phyloP scores from a whole-genome alignment of 2,888 invertebrate genomes.

The Bimastos eiseni region DNA sequence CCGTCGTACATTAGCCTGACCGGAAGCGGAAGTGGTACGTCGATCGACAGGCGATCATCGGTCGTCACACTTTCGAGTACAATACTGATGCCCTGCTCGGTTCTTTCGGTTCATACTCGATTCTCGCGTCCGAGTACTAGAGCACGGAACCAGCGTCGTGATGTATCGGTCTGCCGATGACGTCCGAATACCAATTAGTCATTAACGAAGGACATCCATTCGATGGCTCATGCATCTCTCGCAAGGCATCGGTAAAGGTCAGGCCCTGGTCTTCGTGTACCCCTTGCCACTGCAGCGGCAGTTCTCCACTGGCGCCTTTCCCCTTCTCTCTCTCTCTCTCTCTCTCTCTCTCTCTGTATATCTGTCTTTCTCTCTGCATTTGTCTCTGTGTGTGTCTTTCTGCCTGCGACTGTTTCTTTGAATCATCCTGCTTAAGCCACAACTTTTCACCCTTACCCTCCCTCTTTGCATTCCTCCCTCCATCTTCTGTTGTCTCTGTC shows the following conservation, averaged over 20 bases:
- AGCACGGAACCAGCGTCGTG: conserved; percentile 17
- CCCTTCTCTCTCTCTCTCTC: too few relatives aligned
- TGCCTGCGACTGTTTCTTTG: not conserved
- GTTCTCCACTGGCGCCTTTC: too few relatives aligned
- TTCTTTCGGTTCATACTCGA: not conserved
- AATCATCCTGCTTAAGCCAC: not conserved
- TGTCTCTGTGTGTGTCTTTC: too few relatives aligned
- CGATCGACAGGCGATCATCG: not conserved
- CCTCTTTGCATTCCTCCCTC: not conserved
- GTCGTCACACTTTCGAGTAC: not conserved
- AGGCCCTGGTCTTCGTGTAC: too few relatives aligned
- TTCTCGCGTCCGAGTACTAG: not conserved
- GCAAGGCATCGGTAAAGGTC: not conserved
- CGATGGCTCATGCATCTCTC: not conserved
- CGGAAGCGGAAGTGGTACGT: conserved; percentile 10
- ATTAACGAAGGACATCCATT: not conserved
- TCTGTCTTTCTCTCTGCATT: too few relatives aligned
- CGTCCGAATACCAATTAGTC: conserved; percentile 20
- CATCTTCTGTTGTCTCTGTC: not conserved
- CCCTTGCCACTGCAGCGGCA: too few relatives aligned
- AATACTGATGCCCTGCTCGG: not conserved
- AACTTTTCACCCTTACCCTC: not conserved
- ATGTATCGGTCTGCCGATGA: not conserved
- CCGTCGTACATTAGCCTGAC: not conserved
- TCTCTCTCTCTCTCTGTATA: too few relatives aligned